Evolutionary conservation across 2,113 vertebrate species (phyloP), one percentile per base, ranked within the genome.

Genomic region (Dicentrarchus labrax): DNA sequence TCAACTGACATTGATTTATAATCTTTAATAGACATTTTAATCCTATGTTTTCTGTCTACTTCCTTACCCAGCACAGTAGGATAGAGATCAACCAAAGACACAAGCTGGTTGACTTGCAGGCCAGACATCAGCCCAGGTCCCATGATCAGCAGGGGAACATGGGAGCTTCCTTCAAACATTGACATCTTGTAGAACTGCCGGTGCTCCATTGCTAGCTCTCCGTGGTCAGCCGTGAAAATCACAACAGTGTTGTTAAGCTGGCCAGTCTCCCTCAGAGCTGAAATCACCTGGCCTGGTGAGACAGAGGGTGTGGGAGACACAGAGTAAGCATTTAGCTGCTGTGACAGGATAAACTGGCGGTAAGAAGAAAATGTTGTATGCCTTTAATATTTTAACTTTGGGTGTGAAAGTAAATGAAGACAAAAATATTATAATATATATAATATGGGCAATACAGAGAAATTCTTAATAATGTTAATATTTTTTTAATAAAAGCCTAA

Each of bases 151-250:
- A 99, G 94, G 15, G 98, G 98, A 79, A 99, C 80, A 22, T 97
- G 98, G 19, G 96, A 95, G 64, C 98, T 99, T 74, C 97, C 98
- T 92, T 99, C 98, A 76, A 97, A 99, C 98, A 99, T 99, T 62
- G 98, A 99, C 98, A 99, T 99, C 94, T 99, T 99, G 81, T 99
- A 99, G 92, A 98, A 99, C 93, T 99, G 98, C 24, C 96, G 95
- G 91, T 99, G 98, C 43, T 99, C 98, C 98, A 99, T 99, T 36
- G 98, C 98, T 41, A 99, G 92, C 66, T 99, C 98, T 12, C 98
- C 98, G 0, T 99, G 98, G 91, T 99, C 98, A 2, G 97, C 96
- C 0, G 96, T 97, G 54, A 98, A 99, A n/a, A 99, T 90, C 24
- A 99, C 12, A 0, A 97, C n/a, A 0, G 98, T 98, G 76, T 90